Evolutionary conservation across 2,797 vertebrate species (phyloP).

Genomic region (Vultur gryphus): DNA sequence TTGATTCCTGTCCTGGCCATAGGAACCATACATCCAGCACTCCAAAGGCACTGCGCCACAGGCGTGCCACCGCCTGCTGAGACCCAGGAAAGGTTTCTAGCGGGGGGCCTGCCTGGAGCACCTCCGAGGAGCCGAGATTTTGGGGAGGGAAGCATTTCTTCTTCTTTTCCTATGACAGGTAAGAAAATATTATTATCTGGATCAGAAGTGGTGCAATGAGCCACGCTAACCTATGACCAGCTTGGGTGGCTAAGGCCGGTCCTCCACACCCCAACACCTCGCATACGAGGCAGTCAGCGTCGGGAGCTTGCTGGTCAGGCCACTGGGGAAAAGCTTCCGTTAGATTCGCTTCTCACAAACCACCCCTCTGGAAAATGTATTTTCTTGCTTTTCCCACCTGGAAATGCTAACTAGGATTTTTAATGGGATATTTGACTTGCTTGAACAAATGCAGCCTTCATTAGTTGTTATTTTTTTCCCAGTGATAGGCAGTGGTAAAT

Average conservation of each 20-base stretch:
- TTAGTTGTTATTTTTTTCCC: background rate
- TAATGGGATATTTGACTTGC: background rate
- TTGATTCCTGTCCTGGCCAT: background rate
- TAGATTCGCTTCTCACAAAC: background rate
- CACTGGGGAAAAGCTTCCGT: background rate
- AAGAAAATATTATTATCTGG: background rate
- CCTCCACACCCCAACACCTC: background rate
- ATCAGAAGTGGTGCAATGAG: background rate
- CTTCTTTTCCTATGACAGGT: background rate
- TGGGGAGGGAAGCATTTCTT: background rate
- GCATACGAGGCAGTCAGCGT: accelerated
- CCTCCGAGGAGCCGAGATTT: background rate
- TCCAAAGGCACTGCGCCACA: background rate
- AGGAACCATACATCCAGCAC: accelerated
- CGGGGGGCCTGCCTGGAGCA: background rate
- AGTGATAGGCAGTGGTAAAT: background rate
- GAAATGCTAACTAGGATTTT: background rate
- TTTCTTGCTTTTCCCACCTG: background rate
- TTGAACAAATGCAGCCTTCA: background rate
- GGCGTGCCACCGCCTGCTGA: background rate
- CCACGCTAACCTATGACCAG: accelerated
- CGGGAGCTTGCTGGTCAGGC: background rate
- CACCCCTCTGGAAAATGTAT: accelerated
- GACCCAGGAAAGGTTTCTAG: too few relatives aligned
- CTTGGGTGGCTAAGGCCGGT: accelerated